Evolutionary conservation across 2,797 vertebrate genomes (phyloP).

Genomic region (Lemur catta): DNA sequence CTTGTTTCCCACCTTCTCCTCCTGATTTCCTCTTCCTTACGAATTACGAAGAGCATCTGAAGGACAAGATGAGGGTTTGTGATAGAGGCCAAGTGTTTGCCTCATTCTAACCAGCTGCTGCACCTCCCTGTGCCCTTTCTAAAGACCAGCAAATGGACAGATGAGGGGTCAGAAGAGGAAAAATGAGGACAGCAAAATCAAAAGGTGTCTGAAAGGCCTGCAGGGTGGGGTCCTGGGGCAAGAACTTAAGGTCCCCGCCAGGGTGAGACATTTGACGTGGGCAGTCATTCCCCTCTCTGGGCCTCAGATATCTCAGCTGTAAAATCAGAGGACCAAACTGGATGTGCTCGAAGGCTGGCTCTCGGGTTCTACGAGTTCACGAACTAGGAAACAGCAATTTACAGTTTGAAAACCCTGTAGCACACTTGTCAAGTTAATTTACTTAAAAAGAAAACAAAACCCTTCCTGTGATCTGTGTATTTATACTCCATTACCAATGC

Average conservation of each 20-base stretch:
- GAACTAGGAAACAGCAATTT: not conserved
- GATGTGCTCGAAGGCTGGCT: not conserved
- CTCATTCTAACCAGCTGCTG: not conserved
- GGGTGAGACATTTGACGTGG: not conserved
- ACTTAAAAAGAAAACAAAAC: not conserved
- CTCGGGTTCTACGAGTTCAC: not conserved
- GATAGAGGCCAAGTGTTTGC: not conserved
- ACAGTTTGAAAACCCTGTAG: not conserved
- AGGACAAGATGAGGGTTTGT: not conserved
- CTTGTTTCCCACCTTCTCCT: not conserved
- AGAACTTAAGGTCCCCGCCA: not conserved
- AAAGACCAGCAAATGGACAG: not conserved
- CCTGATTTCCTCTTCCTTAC: not conserved
- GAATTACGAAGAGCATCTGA: not conserved
- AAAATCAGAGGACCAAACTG: not conserved
- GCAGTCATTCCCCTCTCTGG: not conserved
- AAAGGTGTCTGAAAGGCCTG: not conserved
- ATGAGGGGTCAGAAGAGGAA: not conserved
- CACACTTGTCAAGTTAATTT: conserved; percentile 25
- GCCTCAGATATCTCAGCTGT: not conserved
- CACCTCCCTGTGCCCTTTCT: not conserved
- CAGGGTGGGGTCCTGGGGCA: not conserved
- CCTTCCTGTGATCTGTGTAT: conserved; percentile 17
- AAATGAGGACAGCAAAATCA: too few species aligned
- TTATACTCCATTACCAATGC: conserved; percentile 29